These are phyloP conservation scores for Thripadectes ignobilis DNA, from an alignment of 2,797 vertebrate genomes.

Conservation along the genomic window DNA sequence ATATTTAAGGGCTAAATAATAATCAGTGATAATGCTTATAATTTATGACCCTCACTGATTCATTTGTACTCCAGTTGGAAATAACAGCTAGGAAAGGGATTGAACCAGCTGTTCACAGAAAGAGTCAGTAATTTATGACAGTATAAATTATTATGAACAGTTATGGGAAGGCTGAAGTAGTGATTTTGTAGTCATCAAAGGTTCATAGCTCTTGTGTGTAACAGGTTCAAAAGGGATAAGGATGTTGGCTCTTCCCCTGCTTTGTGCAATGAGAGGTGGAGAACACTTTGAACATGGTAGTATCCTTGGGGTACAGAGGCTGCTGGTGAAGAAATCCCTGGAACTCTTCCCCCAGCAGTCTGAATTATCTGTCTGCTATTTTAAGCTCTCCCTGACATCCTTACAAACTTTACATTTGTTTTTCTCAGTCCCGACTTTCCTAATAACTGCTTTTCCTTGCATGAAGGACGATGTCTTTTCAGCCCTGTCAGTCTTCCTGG, in stretches of 20 bases:
- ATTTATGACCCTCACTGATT: neutral
- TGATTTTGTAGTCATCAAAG: neutral
- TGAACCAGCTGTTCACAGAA: neutral
- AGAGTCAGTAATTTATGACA: neutral
- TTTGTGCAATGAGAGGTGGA: constrained; percentile 4
- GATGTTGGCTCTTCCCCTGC: neutral
- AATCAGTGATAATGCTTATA: neutral
- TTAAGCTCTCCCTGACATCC: neutral
- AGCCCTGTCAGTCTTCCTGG: neutral
- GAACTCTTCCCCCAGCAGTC: neutral
- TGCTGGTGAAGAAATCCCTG: neutral
- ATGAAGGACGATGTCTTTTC: neutral
- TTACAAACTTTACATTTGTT: neutral
- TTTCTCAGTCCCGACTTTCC: neutral
- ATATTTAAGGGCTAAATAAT: neutral
- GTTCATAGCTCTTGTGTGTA: neutral
- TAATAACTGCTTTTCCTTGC: neutral
- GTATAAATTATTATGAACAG: neutral
- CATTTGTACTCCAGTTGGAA: neutral
- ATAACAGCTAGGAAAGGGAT: neutral
- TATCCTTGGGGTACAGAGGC: neutral
- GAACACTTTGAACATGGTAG: neutral
- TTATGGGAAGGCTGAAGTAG: neutral
- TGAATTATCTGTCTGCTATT: neutral
- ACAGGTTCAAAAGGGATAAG: neutral